phyloP scores from a whole-genome alignment of 2,888 invertebrate species.

The Cacoxenus indagator region DNA sequence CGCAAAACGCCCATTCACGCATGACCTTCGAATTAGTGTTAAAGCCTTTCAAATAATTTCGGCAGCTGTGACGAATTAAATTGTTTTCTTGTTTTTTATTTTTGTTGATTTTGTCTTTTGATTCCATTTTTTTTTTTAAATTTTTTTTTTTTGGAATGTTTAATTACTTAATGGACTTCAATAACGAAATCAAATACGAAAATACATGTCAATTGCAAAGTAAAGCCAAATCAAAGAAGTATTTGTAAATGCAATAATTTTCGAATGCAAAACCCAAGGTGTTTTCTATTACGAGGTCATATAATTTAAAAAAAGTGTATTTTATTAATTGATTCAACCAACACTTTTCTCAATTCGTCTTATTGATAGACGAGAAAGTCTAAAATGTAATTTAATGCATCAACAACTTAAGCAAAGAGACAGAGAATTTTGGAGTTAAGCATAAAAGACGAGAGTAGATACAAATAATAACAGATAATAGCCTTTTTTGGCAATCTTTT shows the following conservation, averaged over 20 bases:
- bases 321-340: too few relatives aligned
- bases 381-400: too few relatives aligned
- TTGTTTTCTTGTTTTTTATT: not conserved
- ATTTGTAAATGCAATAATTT: not conserved
- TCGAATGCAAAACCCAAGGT: too few relatives aligned
- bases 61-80: not conserved
- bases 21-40: slow-evolving; percentile 5
- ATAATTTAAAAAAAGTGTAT: too few relatives aligned
- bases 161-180: slow-evolving; percentile 62
- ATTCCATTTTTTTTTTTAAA: slow-evolving; percentile 19
- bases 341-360: too few relatives aligned
- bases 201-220: not conserved
- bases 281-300: too few relatives aligned
- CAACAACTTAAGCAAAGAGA: too few relatives aligned
- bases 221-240: not conserved
- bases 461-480: too few relatives aligned
- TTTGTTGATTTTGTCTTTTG: not conserved
- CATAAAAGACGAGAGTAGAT: too few relatives aligned
- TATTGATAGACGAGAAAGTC: too few relatives aligned
- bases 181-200: slow-evolving; percentile 39
- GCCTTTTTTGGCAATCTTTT: too few relatives aligned
- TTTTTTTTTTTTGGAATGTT: slow-evolving; percentile 47
- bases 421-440: too few relatives aligned
- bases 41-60: slow-evolving; percentile 20
- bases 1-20: not conserved